Percentiles rank a stretch among this genome's conserved stretches.
Conservation (phyloP, 2,888 invertebrate genomes). For the Amorpha juglandis region DNA sequence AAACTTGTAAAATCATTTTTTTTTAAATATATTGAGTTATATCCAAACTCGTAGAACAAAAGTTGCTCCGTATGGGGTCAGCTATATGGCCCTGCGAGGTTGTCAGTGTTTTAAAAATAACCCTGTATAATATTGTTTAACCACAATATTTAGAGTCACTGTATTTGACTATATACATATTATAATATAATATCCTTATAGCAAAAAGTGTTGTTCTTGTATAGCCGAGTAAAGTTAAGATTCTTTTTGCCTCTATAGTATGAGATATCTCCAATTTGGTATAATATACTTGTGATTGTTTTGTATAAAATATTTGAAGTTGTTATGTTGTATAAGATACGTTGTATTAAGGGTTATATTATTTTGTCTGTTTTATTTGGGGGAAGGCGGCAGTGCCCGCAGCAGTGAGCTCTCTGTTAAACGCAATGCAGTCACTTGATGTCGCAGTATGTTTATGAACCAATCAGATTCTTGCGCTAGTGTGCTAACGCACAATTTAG, state of each 20-base stretch:
- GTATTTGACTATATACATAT: not conserved
- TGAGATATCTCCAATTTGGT: conserved; percentile 20
- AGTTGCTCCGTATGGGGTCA: too few species aligned
- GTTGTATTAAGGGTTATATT: conserved; percentile 50
- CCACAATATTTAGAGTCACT: too few species aligned
- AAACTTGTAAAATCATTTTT: too few species aligned
- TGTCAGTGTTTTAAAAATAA: too few species aligned
- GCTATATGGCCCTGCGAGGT: too few species aligned
- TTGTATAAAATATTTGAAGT: conserved; percentile 20
- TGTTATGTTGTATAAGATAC: conserved; percentile 22
- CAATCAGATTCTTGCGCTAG: conserved; percentile 81
- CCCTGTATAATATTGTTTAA: too few species aligned
- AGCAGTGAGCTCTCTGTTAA: conserved; percentile 90
- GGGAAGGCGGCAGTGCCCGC: conserved; percentile 89
- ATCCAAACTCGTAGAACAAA: too few species aligned
- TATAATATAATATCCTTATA: not conserved
- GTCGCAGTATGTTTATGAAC: conserved; percentile 82
- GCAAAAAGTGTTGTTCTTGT: not conserved
- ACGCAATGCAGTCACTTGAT: conserved; percentile 87
- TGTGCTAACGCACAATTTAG: conserved; percentile 80
- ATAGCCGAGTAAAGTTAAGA: not conserved
- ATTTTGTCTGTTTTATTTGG: conserved; percentile 78
- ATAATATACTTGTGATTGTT: conserved; percentile 18
- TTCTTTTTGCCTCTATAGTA: not conserved
- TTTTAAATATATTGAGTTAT: too few species aligned